Evolutionary conservation across 1,140 invertebrate genomes (phyloP).

Genomic region (Rhyzopertha dominica): DNA sequence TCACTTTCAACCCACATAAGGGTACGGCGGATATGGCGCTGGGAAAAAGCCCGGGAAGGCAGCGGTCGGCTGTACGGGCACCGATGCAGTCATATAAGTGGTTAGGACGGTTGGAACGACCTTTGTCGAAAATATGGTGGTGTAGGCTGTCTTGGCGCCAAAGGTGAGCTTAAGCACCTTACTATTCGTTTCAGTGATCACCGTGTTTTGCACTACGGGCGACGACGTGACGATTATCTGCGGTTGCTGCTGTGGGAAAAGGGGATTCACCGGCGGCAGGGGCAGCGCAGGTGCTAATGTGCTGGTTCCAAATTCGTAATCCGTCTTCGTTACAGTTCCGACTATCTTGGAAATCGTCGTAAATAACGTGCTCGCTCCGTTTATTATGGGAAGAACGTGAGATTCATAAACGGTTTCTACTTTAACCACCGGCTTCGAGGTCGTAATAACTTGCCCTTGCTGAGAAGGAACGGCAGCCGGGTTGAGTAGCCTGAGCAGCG

Average conservation of each 20-base stretch:
- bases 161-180: conserved; percentile 81
- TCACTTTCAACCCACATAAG: conserved; percentile 62
- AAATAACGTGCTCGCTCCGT: conserved; percentile 65
- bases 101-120: conserved; percentile 79
- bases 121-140: conserved; percentile 77
- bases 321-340: conserved; percentile 63
- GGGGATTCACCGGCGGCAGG: conserved; percentile 49
- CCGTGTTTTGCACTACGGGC: conserved; percentile 71
- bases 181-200: conserved; percentile 74
- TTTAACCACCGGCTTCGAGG: conserved; percentile 68
- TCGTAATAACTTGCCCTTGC: conserved; percentile 65
- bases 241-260: conserved; percentile 51
- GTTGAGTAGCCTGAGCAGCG: conserved; percentile 64
- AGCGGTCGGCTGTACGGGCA: conserved; percentile 65
- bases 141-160: conserved; percentile 82
- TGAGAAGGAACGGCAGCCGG: conserved; percentile 55
- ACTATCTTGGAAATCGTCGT: conserved; percentile 66
- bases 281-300: conserved; percentile 57
- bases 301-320: conserved; percentile 68
- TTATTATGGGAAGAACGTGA: conserved; percentile 71
- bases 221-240: conserved; percentile 77
- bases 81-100: conserved; percentile 71
- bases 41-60: conserved; percentile 68
- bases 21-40: conserved; percentile 66
- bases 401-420: conserved; percentile 76